phyloP scores from a whole-genome alignment of 1,140 invertebrate genomes.

The Conus betulinus region DNA sequence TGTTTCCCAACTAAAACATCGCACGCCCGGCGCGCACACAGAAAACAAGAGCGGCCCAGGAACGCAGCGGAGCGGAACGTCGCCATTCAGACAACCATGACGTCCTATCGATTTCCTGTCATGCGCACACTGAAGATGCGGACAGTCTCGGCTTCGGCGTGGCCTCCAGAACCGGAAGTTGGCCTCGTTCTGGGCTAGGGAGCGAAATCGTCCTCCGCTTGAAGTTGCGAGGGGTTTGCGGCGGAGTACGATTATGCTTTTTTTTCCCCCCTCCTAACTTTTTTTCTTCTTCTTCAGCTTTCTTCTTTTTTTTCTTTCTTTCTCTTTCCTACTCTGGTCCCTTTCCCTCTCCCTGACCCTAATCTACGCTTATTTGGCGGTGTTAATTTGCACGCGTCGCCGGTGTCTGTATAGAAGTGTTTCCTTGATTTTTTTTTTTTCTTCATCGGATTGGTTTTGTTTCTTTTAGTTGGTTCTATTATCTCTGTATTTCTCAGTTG shows the following conservation, averaged over 20 bases:
- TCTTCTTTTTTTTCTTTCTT: background rate
- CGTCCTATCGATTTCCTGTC: conserved; percentile 32
- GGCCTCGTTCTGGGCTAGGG: conserved; percentile 27
- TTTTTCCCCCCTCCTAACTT: background rate
- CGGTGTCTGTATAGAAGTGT: background rate
- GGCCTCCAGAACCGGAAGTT: conserved; percentile 17
- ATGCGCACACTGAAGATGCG: conserved; percentile 22
- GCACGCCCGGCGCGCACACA: conserved; percentile 19
- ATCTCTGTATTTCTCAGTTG: too few relatives aligned
- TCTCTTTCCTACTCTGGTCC: background rate
- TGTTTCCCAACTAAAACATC: conserved; percentile 33
- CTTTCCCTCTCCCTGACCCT: background rate
- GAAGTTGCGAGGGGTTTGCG: background rate
- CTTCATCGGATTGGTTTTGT: background rate
- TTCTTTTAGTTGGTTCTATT: background rate
- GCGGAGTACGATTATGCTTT: background rate
- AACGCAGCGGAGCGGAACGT: background rate
- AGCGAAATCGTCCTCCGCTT: conserved; percentile 26
- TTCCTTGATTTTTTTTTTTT: background rate
- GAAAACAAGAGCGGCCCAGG: background rate
- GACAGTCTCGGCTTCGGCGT: conserved; percentile 18
- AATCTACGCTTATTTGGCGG: background rate
- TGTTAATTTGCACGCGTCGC: conserved; percentile 25
- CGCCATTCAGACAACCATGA: conserved; percentile 24
- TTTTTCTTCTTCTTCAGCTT: background rate